phyloP scores from a whole-genome alignment of 2,888 invertebrate genomes.

The Ormyrus nitidulus region DNA sequence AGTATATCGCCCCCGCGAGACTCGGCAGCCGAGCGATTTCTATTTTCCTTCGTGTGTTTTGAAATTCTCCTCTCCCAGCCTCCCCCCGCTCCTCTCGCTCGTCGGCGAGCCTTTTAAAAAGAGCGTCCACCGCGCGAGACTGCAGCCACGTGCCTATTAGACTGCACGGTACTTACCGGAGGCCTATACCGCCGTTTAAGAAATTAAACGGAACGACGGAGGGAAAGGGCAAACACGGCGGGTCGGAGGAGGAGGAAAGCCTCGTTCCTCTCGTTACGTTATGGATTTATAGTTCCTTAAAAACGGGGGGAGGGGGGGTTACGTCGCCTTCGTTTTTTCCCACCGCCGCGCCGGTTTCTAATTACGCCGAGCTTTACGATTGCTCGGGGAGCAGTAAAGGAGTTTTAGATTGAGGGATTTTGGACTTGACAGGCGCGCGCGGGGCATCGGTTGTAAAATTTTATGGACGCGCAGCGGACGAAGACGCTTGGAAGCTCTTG shows the following conservation, averaged over 20 bases:
- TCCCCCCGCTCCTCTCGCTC: not conserved
- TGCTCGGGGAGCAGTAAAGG: not conserved
- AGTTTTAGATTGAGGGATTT: not conserved
- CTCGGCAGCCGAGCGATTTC: not conserved
- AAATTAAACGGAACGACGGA: not conserved
- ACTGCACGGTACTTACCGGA: conserved; percentile 32
- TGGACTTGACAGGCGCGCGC: not conserved
- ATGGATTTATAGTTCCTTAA: conserved; percentile 25
- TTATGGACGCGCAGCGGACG: too few species aligned
- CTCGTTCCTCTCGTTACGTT: conserved; percentile 13
- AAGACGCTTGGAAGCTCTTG: too few species aligned
- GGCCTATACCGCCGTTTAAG: not conserved
- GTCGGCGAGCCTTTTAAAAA: not conserved
- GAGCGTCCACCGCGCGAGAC: not conserved
- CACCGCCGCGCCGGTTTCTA: not conserved
- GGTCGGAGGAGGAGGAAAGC: not conserved
- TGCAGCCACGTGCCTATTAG: conserved; percentile 67
- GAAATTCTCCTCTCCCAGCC: conserved; percentile 8
- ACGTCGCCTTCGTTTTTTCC: conserved; percentile 3
- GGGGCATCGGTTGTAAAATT: too few species aligned
- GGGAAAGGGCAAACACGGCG: not conserved
- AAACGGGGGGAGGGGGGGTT: not conserved
- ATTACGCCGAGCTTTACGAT: conserved; percentile 28
- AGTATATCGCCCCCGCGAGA: conserved; percentile 35
- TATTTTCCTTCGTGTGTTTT: conserved; percentile 46